These are phyloP conservation scores for Rhingia campestris DNA, from an alignment of 2,888 invertebrate species.

Conservation along the genomic window DNA sequence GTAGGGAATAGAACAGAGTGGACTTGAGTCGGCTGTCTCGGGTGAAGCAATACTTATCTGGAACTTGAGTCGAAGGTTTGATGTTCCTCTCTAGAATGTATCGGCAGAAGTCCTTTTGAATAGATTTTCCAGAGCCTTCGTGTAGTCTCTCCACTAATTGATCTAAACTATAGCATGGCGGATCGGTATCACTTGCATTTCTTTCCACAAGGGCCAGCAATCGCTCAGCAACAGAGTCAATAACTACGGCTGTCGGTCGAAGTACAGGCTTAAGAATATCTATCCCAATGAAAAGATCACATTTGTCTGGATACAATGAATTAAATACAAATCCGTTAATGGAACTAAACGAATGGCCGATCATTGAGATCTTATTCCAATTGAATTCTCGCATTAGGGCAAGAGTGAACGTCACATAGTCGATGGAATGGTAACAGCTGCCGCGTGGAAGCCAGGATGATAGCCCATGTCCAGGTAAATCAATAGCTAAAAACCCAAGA, in stretches of 20 bases:
- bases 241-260: constrained; percentile 75
- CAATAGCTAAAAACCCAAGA: constrained; percentile 85
- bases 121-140: constrained; percentile 84
- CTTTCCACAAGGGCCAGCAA: constrained; percentile 82
- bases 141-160: constrained; percentile 85
- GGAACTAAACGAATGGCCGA: constrained; percentile 88
- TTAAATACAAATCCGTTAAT: constrained; percentile 86
- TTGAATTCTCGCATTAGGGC: constrained; percentile 86
- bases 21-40: constrained; percentile 87
- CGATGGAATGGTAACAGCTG: constrained; percentile 83
- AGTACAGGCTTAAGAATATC: constrained; percentile 79
- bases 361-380: constrained; percentile 87
- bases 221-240: constrained; percentile 81
- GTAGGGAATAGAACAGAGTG: constrained; percentile 77
- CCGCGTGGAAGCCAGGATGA: constrained; percentile 88
- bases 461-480: constrained; percentile 88
- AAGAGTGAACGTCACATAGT: constrained; percentile 83
- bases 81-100: constrained; percentile 85
- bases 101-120: constrained; percentile 84
- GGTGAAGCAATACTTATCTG: constrained; percentile 86
- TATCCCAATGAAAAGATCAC: constrained; percentile 80
- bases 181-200: constrained; percentile 81
- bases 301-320: constrained; percentile 85
- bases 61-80: constrained; percentile 84
- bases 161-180: constrained; percentile 86